Evolutionary conservation across 2,113 vertebrate species (phyloP), one percentile per base, ranked within the genome.

Genomic region (Melanotaenia duboulayi): DNA sequence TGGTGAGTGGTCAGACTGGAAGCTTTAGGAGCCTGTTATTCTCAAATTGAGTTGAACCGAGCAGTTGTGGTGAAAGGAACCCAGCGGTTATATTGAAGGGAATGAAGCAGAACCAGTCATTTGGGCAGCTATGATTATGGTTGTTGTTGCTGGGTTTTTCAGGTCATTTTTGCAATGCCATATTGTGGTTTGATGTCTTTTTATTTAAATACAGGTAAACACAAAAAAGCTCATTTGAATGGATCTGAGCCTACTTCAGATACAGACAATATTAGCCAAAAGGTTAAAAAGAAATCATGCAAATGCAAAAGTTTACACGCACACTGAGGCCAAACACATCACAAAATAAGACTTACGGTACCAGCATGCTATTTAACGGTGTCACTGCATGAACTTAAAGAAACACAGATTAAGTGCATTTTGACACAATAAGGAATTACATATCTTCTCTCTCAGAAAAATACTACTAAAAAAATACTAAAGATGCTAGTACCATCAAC

Each of bases 11-110:
- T 85, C 80, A 62, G 64, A 72, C 42, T 65, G 57, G 55, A 74
- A 67, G 73, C 74, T 64, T 60, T 28, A 65, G 74, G 65, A 65
- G 79, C 81, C 72, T 63, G 72, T 81, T 77, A 81, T 85, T 84
- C 72, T 77, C 66, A 62, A 61, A 65, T 37, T 24, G 12, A 59
- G 67, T 77, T 63, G 22, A 77, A 69, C 77, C 76, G 57, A 65
- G 59, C 11, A 44, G 67, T 28, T 40, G 56, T n/a, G 55, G 51
- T 13, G 77, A 65, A 63, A 66, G 22, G 22, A 66, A 72, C 49
- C 75, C 54, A 2, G 39, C 66, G 49, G 75, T 72, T 80, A 22
- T 35, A 17, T 35, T 22, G 48, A 12, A 22, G 24, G 16, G 20
- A 20, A 11, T 17, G 12, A 44, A 65, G 12, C 22, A 16, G 54